A percentile compares a stretch with the other conserved stretches of the same genome.
Evolutionary conservation across 37 sponge, comb jelly and placozoan species (phyloP).

Genomic region (Axinella damicornis): DNA sequence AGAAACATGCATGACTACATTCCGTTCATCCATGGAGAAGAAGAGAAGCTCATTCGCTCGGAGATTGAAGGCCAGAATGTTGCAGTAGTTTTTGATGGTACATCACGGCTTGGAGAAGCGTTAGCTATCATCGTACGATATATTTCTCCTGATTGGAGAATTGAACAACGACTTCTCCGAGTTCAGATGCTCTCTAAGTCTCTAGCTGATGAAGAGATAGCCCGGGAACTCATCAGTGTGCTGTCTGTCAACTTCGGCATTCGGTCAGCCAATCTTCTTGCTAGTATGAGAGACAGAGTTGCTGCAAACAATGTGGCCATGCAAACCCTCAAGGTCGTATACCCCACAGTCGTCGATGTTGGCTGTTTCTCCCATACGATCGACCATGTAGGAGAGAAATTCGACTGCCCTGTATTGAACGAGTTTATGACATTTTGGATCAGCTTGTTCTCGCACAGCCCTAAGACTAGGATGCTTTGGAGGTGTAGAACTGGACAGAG

Average conservation of each 20-base stretch:
- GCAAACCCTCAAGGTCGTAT: conserved; percentile 2
- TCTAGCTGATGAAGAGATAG: conserved; percentile 23
- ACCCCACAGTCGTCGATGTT: conserved; percentile 8
- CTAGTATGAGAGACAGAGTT: conserved; percentile 12
- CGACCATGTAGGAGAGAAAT: conserved; percentile 51
- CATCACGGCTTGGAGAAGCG: conserved; percentile 35
- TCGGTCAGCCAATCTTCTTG: neutral
- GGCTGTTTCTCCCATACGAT: conserved; percentile 56
- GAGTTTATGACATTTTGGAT: conserved; percentile 49
- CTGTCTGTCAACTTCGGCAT: conserved; percentile 1
- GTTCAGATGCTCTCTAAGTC: conserved; percentile 19
- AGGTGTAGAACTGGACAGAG: conserved; percentile 33
- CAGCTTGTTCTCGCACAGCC: conserved; percentile 48
- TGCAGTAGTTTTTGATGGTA: conserved; percentile 53
- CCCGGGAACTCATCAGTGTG: conserved; percentile 4
- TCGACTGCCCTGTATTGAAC: conserved; percentile 13
- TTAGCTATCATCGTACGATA: neutral
- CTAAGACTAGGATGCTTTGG: conserved; percentile 50
- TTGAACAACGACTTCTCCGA: neutral
- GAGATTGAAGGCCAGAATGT: conserved; percentile 23
- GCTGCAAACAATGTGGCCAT: conserved; percentile 25
- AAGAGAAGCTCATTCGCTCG: neutral
- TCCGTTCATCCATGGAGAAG: conserved; percentile 23
- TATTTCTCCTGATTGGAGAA: neutral
- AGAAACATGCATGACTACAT: conserved; percentile 28